Percentiles rank a stretch among this genome's conserved stretches.
These are phyloP conservation scores for Theretra japonica DNA, from an alignment of 2,888 invertebrate genomes.

Conservation along the genomic window DNA sequence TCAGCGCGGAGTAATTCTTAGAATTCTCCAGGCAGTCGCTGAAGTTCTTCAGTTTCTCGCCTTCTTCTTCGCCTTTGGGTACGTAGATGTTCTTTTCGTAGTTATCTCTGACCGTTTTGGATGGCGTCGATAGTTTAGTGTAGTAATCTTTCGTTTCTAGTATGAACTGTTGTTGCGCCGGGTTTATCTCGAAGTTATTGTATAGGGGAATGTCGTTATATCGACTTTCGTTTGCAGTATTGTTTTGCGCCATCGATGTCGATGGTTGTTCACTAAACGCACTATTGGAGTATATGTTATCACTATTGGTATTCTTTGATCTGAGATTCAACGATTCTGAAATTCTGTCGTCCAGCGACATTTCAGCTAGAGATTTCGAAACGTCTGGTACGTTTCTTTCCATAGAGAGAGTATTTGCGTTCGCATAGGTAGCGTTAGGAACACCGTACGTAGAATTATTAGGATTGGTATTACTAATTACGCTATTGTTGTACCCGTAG, in stretches of 20 bases:
- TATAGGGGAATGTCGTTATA: constrained; percentile 71
- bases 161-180: constrained; percentile 69
- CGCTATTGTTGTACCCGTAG: constrained; percentile 59
- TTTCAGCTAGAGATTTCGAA: constrained; percentile 57
- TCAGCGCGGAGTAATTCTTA: constrained; percentile 75
- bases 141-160: constrained; percentile 78
- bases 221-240: constrained; percentile 44
- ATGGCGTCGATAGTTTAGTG: constrained; percentile 70
- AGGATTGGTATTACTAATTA: constrained; percentile 53
- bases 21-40: constrained; percentile 73
- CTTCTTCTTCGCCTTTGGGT: constrained; percentile 70
- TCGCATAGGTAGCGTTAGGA: constrained; percentile 52
- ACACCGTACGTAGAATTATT: constrained; percentile 55
- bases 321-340: constrained; percentile 80
- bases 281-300: constrained; percentile 66
- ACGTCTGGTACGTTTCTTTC: constrained; percentile 56
- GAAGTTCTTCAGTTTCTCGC: constrained; percentile 71
- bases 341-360: constrained; percentile 79
- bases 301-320: constrained; percentile 65
- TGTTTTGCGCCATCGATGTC: constrained; percentile 47
- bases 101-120: constrained; percentile 54
- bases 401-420: constrained; percentile 55
- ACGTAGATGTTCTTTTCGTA: constrained; percentile 79
- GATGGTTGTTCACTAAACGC: constrained; percentile 50
- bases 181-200: constrained; percentile 67